Conservation (phyloP, 2,888 invertebrate species). For the Nycteola revayana region DNA sequence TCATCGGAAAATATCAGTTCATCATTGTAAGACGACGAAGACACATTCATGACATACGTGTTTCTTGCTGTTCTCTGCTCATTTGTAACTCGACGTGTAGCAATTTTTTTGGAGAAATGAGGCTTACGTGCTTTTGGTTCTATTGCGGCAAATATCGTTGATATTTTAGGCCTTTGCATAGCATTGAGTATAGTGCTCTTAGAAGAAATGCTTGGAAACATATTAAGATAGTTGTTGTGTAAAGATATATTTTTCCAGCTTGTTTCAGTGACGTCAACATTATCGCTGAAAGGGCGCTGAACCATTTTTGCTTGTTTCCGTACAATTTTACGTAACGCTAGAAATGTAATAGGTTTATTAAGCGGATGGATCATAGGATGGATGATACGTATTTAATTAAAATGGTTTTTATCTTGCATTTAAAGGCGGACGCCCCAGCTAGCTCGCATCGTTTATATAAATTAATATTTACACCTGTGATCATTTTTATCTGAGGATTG, state of each 20-base stretch:
- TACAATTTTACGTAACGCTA: slow-evolving; percentile 70
- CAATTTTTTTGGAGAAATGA: slow-evolving; percentile 35
- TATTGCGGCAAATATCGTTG: slow-evolving; percentile 48
- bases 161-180: slow-evolving; percentile 49
- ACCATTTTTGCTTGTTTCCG: slow-evolving; percentile 71
- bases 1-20: slow-evolving; percentile 25
- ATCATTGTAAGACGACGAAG: slow-evolving; percentile 15
- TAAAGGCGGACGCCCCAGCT: no score
- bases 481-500: no score
- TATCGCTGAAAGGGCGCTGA: slow-evolving; percentile 61
- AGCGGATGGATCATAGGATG: no score
- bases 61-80: slow-evolving; percentile 48
- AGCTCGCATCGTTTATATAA: no score
- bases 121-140: slow-evolving; percentile 42
- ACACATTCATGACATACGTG: slow-evolving; percentile 34
- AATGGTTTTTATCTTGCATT: no score
- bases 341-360: no score
- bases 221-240: slow-evolving; percentile 23
- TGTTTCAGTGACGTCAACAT: slow-evolving; percentile 14
- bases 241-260: slow-evolving; percentile 25
- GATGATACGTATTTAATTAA: no score
- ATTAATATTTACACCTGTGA: no score
- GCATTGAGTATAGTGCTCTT: slow-evolving; percentile 46
- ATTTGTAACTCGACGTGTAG: slow-evolving; percentile 26
- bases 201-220: slow-evolving; percentile 43